Percentiles rank a stretch among this genome's conserved stretches.
phyloP scores from a whole-genome alignment of 2,113 vertebrate species.

The Mesoclemmys tuberculata region DNA sequence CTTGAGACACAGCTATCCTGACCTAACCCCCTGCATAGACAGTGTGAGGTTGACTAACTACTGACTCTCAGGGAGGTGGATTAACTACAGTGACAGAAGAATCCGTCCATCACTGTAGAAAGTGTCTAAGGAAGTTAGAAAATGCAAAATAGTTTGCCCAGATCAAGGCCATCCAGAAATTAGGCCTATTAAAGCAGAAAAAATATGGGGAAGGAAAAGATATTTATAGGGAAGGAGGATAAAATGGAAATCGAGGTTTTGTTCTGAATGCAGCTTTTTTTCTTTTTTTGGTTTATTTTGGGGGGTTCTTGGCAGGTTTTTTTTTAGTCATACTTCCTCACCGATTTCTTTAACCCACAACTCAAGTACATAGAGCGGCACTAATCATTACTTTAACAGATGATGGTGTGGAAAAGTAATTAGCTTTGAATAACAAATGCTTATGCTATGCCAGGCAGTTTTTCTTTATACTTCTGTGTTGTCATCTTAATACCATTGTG shows the following conservation, averaged over 20 bases:
- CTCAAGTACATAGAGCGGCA: neutral
- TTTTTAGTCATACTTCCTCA: neutral
- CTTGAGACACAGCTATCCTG: neutral
- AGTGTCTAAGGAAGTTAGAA: neutral
- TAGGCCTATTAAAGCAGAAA: neutral
- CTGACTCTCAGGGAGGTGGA: neutral
- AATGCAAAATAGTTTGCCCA: neutral
- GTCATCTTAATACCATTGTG: neutral
- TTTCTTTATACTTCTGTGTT: neutral
- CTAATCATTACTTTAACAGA: conserved; percentile 7
- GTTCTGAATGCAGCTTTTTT: neutral
- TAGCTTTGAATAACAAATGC: conserved; percentile 1
- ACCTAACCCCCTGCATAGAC: neutral
- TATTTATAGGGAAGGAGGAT: neutral
- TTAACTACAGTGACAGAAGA: neutral
- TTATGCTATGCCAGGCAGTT: rapidly evolving
- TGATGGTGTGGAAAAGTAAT: conserved; percentile 19
- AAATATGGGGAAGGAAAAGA: neutral
- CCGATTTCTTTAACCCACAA: neutral
- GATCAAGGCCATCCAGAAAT: neutral
- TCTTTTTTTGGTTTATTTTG: neutral
- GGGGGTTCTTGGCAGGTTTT: no score
- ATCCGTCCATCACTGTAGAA: neutral
- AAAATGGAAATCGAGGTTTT: neutral
- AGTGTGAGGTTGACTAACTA: neutral